A percentile compares a stretch with the other conserved stretches of the same genome.
These are phyloP conservation scores for Vipera latastei DNA, from an alignment of 2,797 vertebrate species.

Conservation along the genomic window DNA sequence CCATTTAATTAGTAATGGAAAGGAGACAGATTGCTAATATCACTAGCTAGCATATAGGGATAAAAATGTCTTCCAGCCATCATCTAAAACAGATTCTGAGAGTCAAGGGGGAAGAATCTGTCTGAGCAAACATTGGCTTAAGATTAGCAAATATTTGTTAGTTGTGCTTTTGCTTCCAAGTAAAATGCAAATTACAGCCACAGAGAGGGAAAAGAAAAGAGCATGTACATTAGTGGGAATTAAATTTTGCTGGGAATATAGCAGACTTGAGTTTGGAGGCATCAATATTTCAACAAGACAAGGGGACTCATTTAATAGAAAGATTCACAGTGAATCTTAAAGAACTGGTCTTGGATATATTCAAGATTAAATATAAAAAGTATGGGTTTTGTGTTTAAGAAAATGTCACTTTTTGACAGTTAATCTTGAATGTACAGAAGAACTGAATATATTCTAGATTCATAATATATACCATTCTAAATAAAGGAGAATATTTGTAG, in stretches of 20 bases:
- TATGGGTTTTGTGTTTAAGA: not conserved
- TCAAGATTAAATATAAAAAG: not conserved
- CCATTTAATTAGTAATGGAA: not conserved
- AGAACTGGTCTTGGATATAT: not conserved
- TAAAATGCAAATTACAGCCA: conserved; percentile 32
- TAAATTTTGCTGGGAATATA: not conserved
- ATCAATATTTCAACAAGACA: not conserved
- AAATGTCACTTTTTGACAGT: not conserved
- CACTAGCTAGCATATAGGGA: conserved; percentile 31
- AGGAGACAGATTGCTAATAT: conserved; percentile 41
- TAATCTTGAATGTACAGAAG: not conserved
- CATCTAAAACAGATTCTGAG: conserved; percentile 47
- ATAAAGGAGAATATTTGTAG: not conserved
- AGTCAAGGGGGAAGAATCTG: conserved; percentile 34
- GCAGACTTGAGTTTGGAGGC: not conserved
- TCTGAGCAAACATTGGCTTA: conserved; percentile 47
- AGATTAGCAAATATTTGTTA: conserved; percentile 56
- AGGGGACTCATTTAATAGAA: not conserved
- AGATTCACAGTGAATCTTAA: not conserved
- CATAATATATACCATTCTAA: not conserved
- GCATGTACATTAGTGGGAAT: not conserved
- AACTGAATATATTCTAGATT: not conserved
- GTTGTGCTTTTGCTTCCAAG: conserved; percentile 16
- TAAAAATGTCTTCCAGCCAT: conserved; percentile 12
- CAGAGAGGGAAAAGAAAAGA: not conserved